Evolutionary conservation across 2,797 vertebrate species (phyloP).

Genomic region (Cyprinella venusta): DNA sequence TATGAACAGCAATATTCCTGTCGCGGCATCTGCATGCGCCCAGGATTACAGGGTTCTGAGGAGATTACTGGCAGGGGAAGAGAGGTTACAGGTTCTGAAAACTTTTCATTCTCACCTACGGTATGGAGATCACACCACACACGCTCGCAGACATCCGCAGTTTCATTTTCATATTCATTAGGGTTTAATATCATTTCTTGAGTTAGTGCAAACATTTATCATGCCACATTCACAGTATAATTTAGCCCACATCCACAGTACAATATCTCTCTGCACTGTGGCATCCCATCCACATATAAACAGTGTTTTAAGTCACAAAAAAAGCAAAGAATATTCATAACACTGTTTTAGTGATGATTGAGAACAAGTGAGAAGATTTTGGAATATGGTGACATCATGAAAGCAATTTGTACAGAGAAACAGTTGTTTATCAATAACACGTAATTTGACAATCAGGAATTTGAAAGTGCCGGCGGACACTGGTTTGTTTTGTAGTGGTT

Average conservation of each 20-base stretch:
- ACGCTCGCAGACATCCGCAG: slow-evolving; percentile 49
- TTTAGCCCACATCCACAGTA: background rate
- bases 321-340: background rate
- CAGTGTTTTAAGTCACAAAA: background rate
- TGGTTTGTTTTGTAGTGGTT: background rate
- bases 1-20: slow-evolving; percentile 91
- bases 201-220: background rate
- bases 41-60: slow-evolving; percentile 88
- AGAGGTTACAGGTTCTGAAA: slow-evolving; percentile 82
- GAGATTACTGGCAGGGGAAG: slow-evolving; percentile 85
- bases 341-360: slow-evolving; percentile 1
- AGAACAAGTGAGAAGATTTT: background rate
- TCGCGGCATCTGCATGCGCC: slow-evolving; percentile 83
- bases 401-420: background rate
- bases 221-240: background rate
- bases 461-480: background rate
- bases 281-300: slow-evolving; percentile 1
- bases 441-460: background rate
- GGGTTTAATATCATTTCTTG: background rate
- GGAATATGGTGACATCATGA: background rate
- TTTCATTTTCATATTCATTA: slow-evolving; percentile 23
- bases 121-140: slow-evolving; percentile 62
- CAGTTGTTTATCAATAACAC: background rate
- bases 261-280: background rate
- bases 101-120: slow-evolving; percentile 77